Conservation (phyloP, 2,797 vertebrate species). For the Gallinago solitaria region DNA sequence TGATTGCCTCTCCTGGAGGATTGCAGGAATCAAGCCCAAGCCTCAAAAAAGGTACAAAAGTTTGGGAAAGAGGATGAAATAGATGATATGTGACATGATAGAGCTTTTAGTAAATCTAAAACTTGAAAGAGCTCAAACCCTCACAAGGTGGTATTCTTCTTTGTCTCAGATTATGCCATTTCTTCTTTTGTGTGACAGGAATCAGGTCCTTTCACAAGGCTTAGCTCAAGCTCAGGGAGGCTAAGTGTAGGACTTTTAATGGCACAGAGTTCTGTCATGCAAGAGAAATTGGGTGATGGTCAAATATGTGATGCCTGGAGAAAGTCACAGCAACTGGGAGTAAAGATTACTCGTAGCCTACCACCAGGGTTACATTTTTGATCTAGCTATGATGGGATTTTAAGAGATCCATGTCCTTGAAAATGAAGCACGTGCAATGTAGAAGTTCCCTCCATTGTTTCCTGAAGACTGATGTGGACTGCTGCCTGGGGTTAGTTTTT, state of each 20-base stretch:
- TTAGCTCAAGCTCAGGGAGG: background rate
- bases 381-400: background rate
- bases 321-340: background rate
- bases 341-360: background rate
- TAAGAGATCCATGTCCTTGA: background rate
- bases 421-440: background rate
- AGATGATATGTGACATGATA: conserved; percentile 20
- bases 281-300: background rate
- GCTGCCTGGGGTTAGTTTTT: background rate
- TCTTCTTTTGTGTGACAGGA: background rate
- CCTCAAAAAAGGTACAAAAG: conserved; percentile 23
- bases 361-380: background rate
- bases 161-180: background rate
- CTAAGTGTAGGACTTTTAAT: background rate
- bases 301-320: background rate
- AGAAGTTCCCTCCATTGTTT: background rate
- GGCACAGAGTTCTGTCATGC: background rate
- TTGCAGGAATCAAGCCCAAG: conserved; percentile 32
- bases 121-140: background rate
- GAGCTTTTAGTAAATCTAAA: conserved; percentile 37
- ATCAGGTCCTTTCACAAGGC: background rate
- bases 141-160: background rate
- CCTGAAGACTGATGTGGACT: fast-evolving
- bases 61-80: conserved; percentile 12
- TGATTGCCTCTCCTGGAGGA: conserved; percentile 34